Base-by-base conservation (phyloP, 1,140 invertebrate species). In the Musca domestica region DNA sequence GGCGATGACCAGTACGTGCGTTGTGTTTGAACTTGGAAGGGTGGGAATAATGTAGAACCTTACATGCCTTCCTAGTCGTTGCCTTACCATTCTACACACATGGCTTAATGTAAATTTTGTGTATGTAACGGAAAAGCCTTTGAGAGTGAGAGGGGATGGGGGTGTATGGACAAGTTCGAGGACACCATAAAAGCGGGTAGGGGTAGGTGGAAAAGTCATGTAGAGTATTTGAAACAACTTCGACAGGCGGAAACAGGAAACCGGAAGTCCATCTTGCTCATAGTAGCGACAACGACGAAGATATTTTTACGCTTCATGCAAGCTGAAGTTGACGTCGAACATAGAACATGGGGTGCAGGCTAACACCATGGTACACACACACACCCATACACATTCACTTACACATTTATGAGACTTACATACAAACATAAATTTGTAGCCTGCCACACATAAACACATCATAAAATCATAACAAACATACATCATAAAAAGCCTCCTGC, bases 181-280 rank as follows among this genome's bases (percentile, higher is more conserved):
- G n/a, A 22, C 48, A 51, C n/a, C n/a, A 9, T 51, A 51, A 19
- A 48, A 48, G 47, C 0, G 15, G 17, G 19, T 15, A 22, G 34
- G 7, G 19, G 19, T 15, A 27, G 19, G 6, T 47, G 4, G 47
- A 30, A 51, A 34, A 41, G 56, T 58, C 25, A 52, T 68, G 67
- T 64, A 49, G 63, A 52, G 64, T 27, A 51, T 51, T 34, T 51
- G 48, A 78, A 78, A 79, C 72, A 79, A 78, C 74, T 79, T 78
- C 77, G 77, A 78, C 77, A 79, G 77, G 76, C 77, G 77, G 77
- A 79, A 79, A 79, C 77, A 79, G 77, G 77, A 79, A 79, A 79
- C 77, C 77, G 77, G 77, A 79, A 77, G 77, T 79, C 77, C 77
- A 79, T 79, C 77, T 79, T 79, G 77, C 77, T 79, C 74, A 77